Evolutionary conservation across 2,888 invertebrate species (phyloP).

Genomic region (Caenorhabditis sinica): DNA sequence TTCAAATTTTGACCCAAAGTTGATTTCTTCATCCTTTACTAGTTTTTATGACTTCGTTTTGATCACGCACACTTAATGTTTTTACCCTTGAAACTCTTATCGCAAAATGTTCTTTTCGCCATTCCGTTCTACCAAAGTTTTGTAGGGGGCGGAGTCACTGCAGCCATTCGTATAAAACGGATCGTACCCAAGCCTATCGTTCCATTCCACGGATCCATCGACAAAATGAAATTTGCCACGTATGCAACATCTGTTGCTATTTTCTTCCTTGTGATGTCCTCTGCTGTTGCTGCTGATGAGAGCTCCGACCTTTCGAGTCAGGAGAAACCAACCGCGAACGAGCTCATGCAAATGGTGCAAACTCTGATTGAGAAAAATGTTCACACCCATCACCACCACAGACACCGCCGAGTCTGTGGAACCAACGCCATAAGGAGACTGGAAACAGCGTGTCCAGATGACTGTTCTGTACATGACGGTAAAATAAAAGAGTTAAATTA

Average conservation of each 20-base stretch:
- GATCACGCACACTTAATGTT: neutral
- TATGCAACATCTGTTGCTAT: too few species aligned
- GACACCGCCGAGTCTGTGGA: neutral
- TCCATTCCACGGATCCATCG: neutral
- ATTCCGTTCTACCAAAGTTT: neutral
- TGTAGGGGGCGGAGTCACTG: constrained; percentile 15
- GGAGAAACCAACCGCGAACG: too few species aligned
- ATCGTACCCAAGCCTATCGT: neutral
- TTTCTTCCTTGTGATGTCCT: neutral
- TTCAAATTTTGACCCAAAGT: neutral
- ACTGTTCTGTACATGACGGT: neutral
- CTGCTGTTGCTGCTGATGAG: too few species aligned
- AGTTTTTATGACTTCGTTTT: constrained; percentile 5
- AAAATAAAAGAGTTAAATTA: neutral
- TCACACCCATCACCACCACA: too few species aligned
- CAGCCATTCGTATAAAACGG: neutral
- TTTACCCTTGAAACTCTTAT: constrained; percentile 39
- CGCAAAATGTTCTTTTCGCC: constrained; percentile 10
- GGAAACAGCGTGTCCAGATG: neutral
- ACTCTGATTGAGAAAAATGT: too few species aligned
- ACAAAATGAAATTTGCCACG: too few species aligned
- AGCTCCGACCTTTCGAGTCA: too few species aligned
- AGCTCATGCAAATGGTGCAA: too few species aligned
- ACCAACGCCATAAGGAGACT: neutral
- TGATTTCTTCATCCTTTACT: constrained; percentile 13